These are phyloP conservation scores for Nephrocerus scutellatus DNA, from an alignment of 2,888 invertebrate genomes.

Conservation along the genomic window DNA sequence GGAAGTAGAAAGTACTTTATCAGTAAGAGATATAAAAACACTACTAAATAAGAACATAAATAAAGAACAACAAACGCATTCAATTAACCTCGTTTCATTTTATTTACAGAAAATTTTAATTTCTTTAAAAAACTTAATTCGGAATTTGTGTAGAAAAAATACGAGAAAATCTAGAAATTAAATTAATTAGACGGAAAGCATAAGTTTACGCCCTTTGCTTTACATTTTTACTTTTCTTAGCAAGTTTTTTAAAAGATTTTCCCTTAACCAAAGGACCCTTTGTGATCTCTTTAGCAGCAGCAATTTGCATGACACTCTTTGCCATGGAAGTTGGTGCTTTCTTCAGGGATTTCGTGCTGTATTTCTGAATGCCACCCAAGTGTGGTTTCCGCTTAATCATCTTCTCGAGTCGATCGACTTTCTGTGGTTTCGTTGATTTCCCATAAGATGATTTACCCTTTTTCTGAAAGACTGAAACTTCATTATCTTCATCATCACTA, in stretches of 20 bases:
- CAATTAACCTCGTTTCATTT: too few relatives aligned
- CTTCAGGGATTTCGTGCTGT: slow-evolving; percentile 23
- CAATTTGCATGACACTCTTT: slow-evolving; percentile 27
- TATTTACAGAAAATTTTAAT: too few relatives aligned
- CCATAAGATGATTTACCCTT: slow-evolving; percentile 19
- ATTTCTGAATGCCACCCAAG: slow-evolving; percentile 35
- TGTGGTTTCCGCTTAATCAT: slow-evolving; percentile 36
- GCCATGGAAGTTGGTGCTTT: slow-evolving; percentile 6
- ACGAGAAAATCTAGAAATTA: too few relatives aligned
- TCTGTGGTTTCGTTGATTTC: slow-evolving; percentile 20
- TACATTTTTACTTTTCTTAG: slow-evolving; percentile 25
- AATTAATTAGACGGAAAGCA: too few relatives aligned
- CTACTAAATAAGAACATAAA: too few relatives aligned
- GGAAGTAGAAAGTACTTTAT: too few relatives aligned
- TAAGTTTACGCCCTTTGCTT: slow-evolving; percentile 14
- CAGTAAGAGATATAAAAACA: too few relatives aligned
- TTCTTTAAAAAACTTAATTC: too few relatives aligned
- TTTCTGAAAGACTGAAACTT: slow-evolving; percentile 18
- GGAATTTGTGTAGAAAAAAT: too few relatives aligned
- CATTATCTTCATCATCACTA: slow-evolving; percentile 11
- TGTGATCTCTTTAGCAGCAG: slow-evolving; percentile 32
- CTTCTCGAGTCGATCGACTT: slow-evolving; percentile 31
- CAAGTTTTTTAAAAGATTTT: slow-evolving; percentile 23
- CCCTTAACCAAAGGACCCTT: slow-evolving; percentile 16
- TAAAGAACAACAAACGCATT: too few relatives aligned